A percentile compares a stretch with the other conserved stretches of the same genome.
These are phyloP conservation scores for Hyles lineata DNA, from an alignment of 2,888 invertebrate species.

Conservation along the genomic window DNA sequence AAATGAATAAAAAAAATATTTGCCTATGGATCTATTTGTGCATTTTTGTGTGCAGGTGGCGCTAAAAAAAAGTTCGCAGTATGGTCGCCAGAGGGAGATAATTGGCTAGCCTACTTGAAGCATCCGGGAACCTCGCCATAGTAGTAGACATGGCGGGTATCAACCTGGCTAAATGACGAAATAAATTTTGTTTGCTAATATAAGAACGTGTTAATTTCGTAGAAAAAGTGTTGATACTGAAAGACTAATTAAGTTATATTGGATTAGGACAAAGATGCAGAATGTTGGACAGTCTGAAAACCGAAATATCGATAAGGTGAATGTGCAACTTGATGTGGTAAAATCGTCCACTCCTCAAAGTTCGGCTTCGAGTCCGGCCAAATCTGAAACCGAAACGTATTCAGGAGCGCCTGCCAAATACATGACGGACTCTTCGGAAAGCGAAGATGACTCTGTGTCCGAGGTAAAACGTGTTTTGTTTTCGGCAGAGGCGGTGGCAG, in stretches of 20 bases:
- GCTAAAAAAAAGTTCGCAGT: conserved; percentile 67
- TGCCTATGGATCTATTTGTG: conserved; percentile 47
- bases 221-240: conserved; percentile 83
- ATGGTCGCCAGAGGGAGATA: conserved; percentile 78
- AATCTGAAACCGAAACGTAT: conserved; percentile 94
- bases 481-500: conserved; percentile 83
- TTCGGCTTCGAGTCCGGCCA: conserved; percentile 92
- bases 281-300: conserved; percentile 95
- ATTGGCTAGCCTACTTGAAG: conserved; percentile 85
- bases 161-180: conserved; percentile 88
- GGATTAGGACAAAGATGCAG: conserved; percentile 93
- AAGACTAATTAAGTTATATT: conserved; percentile 83
- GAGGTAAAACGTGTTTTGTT: conserved; percentile 92
- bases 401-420: conserved; percentile 93
- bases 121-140: conserved; percentile 90
- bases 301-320: conserved; percentile 92
- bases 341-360: conserved; percentile 93
- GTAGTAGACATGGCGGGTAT: conserved; percentile 92
- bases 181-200: conserved; percentile 85
- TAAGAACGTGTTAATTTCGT: conserved; percentile 83
- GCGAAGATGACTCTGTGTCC: conserved; percentile 98
- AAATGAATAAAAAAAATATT: conserved; percentile 24
- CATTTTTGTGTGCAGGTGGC: conserved; percentile 73
- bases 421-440: conserved; percentile 97
- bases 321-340: conserved; percentile 89